A percentile compares a stretch with the other conserved stretches of the same genome.
phyloP scores from a whole-genome alignment of 1,140 invertebrate genomes.

The Drosophila paulistorum region DNA sequence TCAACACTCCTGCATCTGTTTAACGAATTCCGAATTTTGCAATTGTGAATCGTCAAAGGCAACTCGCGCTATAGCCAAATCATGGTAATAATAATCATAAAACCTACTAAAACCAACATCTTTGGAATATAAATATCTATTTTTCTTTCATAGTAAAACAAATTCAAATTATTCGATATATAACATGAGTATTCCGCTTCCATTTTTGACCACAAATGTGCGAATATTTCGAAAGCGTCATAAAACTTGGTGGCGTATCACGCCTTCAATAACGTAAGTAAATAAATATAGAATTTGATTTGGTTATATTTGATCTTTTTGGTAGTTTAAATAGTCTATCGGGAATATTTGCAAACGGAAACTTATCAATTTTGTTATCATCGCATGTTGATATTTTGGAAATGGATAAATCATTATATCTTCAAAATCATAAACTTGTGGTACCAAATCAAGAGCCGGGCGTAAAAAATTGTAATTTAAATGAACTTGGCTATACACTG shows the following conservation, averaged over 20 bases:
- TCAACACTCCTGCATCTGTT: conserved; percentile 28
- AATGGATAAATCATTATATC: conserved; percentile 16
- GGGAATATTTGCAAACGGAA: conserved; percentile 49
- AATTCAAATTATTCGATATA: conserved; percentile 27
- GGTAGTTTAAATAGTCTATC: conserved; percentile 52
- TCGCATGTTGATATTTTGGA: conserved; percentile 40
- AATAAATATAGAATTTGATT: background rate
- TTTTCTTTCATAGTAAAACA: conserved; percentile 15
- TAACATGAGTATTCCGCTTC: conserved; percentile 39
- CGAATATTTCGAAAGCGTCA: conserved; percentile 47
- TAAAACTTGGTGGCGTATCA: conserved; percentile 57
- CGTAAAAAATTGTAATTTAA: background rate
- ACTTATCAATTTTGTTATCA: conserved; percentile 46
- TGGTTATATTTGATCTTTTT: background rate
- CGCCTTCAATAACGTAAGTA: conserved; percentile 44
- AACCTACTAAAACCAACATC: too few relatives aligned
- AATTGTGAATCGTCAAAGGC: conserved; percentile 25
- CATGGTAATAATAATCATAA: background rate
- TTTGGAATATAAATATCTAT: too few relatives aligned
- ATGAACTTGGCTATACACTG: conserved; percentile 8
- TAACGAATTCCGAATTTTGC: conserved; percentile 32
- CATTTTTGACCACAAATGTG: conserved; percentile 48
- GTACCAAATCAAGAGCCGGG: conserved; percentile 7
- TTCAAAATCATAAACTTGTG: conserved; percentile 29
- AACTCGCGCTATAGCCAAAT: background rate